A percentile compares a stretch with the other conserved stretches of the same genome.
phyloP scores from a whole-genome alignment of 2,888 invertebrate genomes.

The Orgyia antiqua region DNA sequence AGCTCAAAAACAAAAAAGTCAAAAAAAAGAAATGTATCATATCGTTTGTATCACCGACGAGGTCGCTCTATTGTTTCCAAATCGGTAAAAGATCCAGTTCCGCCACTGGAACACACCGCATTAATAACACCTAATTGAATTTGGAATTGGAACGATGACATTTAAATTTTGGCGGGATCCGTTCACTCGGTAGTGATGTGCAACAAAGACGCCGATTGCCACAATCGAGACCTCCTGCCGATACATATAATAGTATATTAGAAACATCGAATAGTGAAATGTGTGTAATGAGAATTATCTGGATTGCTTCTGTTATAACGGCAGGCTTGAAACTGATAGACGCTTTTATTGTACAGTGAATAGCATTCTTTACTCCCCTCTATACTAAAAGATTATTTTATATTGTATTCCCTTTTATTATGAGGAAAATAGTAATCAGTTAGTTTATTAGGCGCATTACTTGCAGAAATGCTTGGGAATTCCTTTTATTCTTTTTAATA shows the following conservation, averaged over 20 bases:
- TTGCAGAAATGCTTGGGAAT: constrained; percentile 54
- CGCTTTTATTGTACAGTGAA: constrained; percentile 62
- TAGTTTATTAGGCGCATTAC: constrained; percentile 68
- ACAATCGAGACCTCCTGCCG: constrained; percentile 68
- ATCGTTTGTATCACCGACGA: constrained; percentile 57
- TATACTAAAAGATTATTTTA: constrained; percentile 64
- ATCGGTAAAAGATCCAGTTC: constrained; percentile 61
- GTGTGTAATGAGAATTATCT: constrained; percentile 77
- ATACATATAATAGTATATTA: constrained; percentile 63
- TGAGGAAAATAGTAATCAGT: constrained; percentile 68
- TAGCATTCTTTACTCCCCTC: constrained; percentile 65
- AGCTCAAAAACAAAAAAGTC: constrained; percentile 35
- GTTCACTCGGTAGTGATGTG: constrained; percentile 66
- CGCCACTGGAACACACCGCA: constrained; percentile 68
- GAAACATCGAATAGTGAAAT: constrained; percentile 69
- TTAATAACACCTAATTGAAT: constrained; percentile 82
- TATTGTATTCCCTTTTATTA: constrained; percentile 61
- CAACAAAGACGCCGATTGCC: constrained; percentile 65
- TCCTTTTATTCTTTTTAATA: constrained; percentile 34
- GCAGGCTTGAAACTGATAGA: constrained; percentile 56
- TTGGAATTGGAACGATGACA: constrained; percentile 83
- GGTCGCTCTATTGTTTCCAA: constrained; percentile 62
- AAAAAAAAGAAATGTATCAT: constrained; percentile 55
- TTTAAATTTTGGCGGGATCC: constrained; percentile 76
- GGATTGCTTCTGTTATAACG: constrained; percentile 71